Percentiles rank a stretch among this genome's conserved stretches.
These are phyloP conservation scores for Drosophila crucigera DNA, from an alignment of 2,888 invertebrate species.

Conservation along the genomic window DNA sequence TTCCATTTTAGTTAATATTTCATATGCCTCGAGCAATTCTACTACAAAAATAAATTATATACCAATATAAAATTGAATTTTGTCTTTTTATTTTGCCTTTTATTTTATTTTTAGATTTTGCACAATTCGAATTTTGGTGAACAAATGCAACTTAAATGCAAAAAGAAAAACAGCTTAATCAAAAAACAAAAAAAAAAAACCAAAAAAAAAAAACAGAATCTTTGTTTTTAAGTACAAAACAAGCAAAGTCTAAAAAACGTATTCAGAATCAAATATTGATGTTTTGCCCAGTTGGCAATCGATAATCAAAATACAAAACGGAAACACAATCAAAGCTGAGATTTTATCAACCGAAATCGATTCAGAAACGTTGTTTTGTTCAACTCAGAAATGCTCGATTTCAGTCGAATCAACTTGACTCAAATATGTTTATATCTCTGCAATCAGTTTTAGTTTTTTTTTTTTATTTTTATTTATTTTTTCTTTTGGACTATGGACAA, in stretches of 20 bases:
- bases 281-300: neutral
- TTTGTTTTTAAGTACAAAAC: neutral
- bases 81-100: slow-evolving; percentile 11
- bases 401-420: neutral
- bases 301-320: neutral
- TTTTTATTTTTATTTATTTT: neutral
- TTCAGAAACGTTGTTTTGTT: neutral
- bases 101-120: slow-evolving; percentile 1
- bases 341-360: too few species aligned
- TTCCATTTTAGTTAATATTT: slow-evolving; percentile 60
- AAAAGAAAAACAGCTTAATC: neutral
- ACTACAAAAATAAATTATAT: slow-evolving; percentile 53
- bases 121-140: neutral
- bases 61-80: slow-evolving; percentile 21
- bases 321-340: too few species aligned
- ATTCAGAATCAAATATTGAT: neutral
- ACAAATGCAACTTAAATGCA: neutral
- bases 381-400: neutral
- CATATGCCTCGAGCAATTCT: slow-evolving; percentile 34
- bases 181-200: neutral
- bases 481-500: neutral
- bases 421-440: neutral
- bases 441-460: neutral
- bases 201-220: neutral
- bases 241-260: neutral